Evolutionary conservation across 1,140 invertebrate species (phyloP).

Genomic region (Drosophila orena): DNA sequence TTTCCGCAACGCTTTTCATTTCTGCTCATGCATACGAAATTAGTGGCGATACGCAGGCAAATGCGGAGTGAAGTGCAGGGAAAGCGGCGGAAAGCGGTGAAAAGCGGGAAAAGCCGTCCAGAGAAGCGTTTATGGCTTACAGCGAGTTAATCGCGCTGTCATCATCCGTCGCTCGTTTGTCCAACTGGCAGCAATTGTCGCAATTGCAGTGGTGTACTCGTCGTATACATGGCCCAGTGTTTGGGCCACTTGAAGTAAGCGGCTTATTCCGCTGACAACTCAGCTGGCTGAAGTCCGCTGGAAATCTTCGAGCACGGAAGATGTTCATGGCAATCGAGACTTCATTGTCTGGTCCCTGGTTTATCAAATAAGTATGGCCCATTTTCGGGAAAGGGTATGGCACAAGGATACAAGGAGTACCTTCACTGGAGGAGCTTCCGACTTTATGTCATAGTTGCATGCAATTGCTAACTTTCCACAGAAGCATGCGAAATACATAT

Average conservation of each 20-base stretch:
- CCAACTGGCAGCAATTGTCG: constrained; percentile 53
- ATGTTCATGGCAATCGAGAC: constrained; percentile 3
- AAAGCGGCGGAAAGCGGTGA: not conserved
- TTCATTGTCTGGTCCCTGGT: constrained; percentile 2
- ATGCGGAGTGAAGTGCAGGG: constrained; percentile 11
- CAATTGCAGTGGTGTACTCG: constrained; percentile 28
- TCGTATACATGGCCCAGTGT: constrained; percentile 17
- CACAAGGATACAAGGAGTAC: not conserved
- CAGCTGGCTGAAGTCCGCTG: constrained; percentile 3
- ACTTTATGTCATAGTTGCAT: not conserved
- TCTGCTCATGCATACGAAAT: constrained; percentile 80
- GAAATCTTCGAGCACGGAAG: not conserved
- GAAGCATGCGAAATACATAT: not conserved
- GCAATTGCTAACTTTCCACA: too few relatives aligned
- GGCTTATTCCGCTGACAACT: constrained; percentile 47
- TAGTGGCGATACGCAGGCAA: constrained; percentile 47
- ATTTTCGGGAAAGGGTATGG: not conserved
- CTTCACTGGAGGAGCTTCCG: not conserved
- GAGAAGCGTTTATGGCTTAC: constrained; percentile 78
- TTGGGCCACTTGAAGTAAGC: constrained; percentile 61
- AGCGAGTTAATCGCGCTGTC: constrained; percentile 81
- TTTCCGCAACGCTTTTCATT: constrained; percentile 56
- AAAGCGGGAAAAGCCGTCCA: constrained; percentile 24
- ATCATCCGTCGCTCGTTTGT: constrained; percentile 57
- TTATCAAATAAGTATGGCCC: not conserved